These are phyloP conservation scores for Argya squamiceps DNA, from an alignment of 2,797 vertebrate species.

Conservation along the genomic window DNA sequence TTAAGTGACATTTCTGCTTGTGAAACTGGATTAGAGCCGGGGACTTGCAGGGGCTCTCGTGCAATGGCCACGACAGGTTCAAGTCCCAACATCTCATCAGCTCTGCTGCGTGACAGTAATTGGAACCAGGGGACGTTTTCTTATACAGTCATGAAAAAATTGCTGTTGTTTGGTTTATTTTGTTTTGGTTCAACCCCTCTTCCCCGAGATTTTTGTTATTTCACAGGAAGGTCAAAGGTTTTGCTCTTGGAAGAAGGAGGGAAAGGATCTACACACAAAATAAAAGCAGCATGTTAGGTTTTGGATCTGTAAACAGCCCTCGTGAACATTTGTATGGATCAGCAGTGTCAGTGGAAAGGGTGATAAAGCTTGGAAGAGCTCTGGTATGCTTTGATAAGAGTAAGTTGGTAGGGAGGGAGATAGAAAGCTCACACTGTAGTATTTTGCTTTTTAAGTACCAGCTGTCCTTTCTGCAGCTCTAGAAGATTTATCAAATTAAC, in stretches of 20 bases:
- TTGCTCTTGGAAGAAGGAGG: neutral
- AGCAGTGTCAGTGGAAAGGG: neutral
- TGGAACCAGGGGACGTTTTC: neutral
- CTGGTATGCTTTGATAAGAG: neutral
- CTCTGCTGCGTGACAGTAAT: neutral
- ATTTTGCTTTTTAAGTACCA: neutral
- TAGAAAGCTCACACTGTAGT: neutral
- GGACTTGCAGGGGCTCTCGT: neutral
- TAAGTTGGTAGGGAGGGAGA: neutral
- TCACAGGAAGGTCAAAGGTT: neutral
- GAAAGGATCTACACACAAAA: neutral
- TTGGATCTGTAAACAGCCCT: neutral
- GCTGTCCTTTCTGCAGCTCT: neutral
- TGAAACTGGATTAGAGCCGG: neutral
- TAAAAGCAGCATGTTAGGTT: neutral
- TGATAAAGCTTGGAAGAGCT: neutral
- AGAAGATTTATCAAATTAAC: neutral
- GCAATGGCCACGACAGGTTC: neutral
- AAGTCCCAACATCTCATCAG: no score
- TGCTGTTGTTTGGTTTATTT: neutral
- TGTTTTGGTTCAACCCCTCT: accelerated
- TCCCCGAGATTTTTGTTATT: accelerated
- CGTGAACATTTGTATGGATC: neutral
- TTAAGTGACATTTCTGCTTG: neutral
- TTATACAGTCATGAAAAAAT: neutral